phyloP scores from a whole-genome alignment of 2,888 invertebrate species.

The Eugnorisma glareosa region DNA sequence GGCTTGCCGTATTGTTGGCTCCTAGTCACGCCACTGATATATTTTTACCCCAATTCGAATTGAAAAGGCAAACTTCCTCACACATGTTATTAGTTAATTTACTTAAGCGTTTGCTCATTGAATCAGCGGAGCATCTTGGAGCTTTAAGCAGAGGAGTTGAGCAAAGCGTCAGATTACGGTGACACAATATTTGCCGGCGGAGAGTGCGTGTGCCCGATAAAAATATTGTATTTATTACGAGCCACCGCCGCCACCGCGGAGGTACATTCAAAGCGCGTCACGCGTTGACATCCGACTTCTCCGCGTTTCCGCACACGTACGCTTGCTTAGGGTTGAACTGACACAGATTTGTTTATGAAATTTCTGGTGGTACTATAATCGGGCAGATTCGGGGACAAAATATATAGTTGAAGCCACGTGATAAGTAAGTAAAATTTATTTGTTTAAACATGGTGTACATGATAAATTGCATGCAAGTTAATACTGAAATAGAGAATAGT shows the following conservation, averaged over 20 bases:
- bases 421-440: too few relatives aligned
- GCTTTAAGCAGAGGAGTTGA: slow-evolving; percentile 59
- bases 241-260: slow-evolving; percentile 72
- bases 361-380: neutral
- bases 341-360: slow-evolving; percentile 54
- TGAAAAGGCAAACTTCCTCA: slow-evolving; percentile 24
- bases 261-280: slow-evolving; percentile 88
- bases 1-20: too few relatives aligned
- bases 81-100: slow-evolving; percentile 54
- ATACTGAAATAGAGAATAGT: too few relatives aligned
- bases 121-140: slow-evolving; percentile 64
- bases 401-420: neutral
- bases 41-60: neutral
- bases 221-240: slow-evolving; percentile 90
- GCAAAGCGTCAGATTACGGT: slow-evolving; percentile 74
- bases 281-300: slow-evolving; percentile 87
- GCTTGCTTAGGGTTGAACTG: slow-evolving; percentile 72
- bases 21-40: neutral
- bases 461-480: too few relatives aligned
- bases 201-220: slow-evolving; percentile 88
- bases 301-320: slow-evolving; percentile 76
- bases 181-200: slow-evolving; percentile 85
- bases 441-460: too few relatives aligned
- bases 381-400: neutral
- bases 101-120: slow-evolving; percentile 58